Conservation (phyloP, 2,797 vertebrate species). For the Tamandua tetradactyla region DNA sequence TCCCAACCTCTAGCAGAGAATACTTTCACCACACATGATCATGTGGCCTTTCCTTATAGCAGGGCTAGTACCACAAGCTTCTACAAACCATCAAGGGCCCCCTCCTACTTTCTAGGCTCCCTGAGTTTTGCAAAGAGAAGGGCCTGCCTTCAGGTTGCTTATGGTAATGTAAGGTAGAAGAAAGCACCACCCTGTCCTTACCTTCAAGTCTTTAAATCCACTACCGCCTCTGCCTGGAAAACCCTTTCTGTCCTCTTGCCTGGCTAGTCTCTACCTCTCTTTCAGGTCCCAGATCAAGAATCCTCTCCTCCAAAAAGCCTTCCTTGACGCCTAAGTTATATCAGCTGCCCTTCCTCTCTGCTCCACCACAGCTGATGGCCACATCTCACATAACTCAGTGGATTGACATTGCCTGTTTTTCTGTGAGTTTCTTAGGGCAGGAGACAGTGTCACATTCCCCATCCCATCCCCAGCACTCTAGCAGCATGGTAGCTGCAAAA, state of each 20-base stretch:
- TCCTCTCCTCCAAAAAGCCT: background rate
- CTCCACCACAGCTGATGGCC: background rate
- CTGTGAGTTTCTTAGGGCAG: background rate
- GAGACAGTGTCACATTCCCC: background rate
- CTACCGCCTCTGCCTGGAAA: background rate
- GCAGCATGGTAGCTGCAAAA: background rate
- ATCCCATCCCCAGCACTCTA: background rate
- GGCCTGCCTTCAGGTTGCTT: background rate
- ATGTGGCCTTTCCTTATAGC: background rate
- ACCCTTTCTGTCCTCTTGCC: background rate
- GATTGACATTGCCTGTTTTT: rapidly evolving
- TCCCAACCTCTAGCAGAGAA: background rate
- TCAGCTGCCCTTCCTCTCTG: background rate
- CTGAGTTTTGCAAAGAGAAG: background rate
- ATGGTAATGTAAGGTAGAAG: background rate
- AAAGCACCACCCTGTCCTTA: background rate
- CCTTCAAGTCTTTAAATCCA: background rate
- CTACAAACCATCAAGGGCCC: background rate
- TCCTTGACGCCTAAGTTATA: too few relatives aligned
- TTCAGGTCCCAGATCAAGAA: background rate
- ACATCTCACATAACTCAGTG: background rate
- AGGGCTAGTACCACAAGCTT: background rate
- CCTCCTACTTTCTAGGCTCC: background rate
- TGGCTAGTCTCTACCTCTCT: background rate
- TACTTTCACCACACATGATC: background rate